Conservation (phyloP, 2,888 invertebrate species). For the Leptothorax acervorum region DNA sequence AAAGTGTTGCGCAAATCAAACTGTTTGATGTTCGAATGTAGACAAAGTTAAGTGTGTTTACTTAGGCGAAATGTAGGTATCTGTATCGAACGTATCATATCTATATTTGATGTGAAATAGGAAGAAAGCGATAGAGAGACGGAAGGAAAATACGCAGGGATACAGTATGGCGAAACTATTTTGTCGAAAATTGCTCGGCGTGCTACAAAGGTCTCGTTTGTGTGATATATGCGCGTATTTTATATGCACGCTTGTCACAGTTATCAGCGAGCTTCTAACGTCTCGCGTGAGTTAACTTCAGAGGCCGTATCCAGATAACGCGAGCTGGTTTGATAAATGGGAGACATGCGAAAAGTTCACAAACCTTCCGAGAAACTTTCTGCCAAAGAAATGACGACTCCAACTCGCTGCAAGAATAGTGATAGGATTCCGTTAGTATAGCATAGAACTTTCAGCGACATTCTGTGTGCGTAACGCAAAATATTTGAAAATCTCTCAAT, state of each 20-base stretch:
- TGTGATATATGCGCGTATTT: constrained; percentile 19
- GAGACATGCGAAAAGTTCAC: constrained; percentile 54
- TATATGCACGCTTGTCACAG: constrained; percentile 35
- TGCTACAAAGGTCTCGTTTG: constrained; percentile 13
- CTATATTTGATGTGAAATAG: constrained; percentile 3
- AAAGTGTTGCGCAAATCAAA: neutral
- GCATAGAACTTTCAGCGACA: constrained; percentile 4
- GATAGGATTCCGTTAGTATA: constrained; percentile 30
- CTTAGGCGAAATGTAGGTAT: neutral
- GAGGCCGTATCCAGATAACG: constrained; percentile 34
- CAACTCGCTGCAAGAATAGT: constrained; percentile 42
- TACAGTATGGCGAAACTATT: neutral
- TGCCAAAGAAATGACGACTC: constrained; percentile 38
- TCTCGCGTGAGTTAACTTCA: constrained; percentile 46
- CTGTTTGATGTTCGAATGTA: neutral
- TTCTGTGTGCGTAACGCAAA: neutral
- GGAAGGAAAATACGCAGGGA: neutral
- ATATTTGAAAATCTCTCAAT: constrained; percentile 11
- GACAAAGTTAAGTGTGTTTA: constrained; percentile 8
- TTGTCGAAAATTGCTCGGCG: constrained; percentile 3
- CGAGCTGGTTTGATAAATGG: constrained; percentile 37
- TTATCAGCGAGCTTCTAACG: constrained; percentile 46
- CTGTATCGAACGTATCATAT: constrained; percentile 7
- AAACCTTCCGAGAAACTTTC: constrained; percentile 27
- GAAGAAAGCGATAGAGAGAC: neutral